Evolutionary conservation across 2,888 invertebrate species (phyloP).

Genomic region (Entomobrya proxima): DNA sequence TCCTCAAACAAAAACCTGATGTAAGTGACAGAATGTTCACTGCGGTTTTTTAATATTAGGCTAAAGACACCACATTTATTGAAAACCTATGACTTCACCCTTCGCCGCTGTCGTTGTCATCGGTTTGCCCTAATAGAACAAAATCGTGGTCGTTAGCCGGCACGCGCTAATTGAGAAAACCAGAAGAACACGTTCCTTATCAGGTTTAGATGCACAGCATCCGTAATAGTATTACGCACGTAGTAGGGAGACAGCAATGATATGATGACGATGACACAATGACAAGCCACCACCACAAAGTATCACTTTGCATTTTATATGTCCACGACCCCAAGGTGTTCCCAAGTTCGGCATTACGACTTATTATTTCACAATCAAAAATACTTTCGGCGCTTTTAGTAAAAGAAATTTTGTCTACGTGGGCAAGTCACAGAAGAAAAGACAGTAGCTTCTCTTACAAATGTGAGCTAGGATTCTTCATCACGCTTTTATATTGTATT

Average conservation of each 20-base stretch:
- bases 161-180: slow-evolving; percentile 61
- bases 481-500: not conserved
- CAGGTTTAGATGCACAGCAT: slow-evolving; percentile 5
- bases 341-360: not conserved
- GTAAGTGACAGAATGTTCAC: not conserved
- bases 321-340: slow-evolving; percentile 31
- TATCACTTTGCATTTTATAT: not conserved
- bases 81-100: slow-evolving; percentile 25
- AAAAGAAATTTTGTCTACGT: not conserved
- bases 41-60: not conserved
- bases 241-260: not conserved
- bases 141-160: slow-evolving; percentile 47
- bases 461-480: not conserved
- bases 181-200: slow-evolving; percentile 63
- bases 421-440: not conserved
- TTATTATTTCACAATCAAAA: slow-evolving; percentile 43
- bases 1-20: slow-evolving; percentile 10
- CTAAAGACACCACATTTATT: not conserved
- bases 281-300: slow-evolving; percentile 52
- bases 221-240: slow-evolving; percentile 5
- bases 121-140: slow-evolving; percentile 35
- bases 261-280: slow-evolving; percentile 46
- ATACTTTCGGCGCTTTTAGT: slow-evolving; percentile 18
- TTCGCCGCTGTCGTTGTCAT: slow-evolving; percentile 41
- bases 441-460: not conserved